phyloP scores from a whole-genome alignment of 1,140 invertebrate genomes.

The Oscheius sp. region DNA sequence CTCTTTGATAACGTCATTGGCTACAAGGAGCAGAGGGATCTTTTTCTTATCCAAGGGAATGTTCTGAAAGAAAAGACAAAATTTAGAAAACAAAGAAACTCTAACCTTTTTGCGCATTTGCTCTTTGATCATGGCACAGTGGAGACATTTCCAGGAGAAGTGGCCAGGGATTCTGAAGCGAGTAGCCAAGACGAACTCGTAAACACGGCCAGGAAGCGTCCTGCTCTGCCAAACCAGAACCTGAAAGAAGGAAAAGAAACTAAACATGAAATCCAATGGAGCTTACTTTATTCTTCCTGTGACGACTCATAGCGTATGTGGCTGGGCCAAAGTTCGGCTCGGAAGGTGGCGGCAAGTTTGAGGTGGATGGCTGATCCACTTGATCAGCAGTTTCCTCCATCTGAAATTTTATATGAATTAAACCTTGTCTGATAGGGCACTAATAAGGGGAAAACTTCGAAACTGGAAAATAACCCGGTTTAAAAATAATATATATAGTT shows the following conservation, averaged over 20 bases:
- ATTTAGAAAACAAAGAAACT: background rate
- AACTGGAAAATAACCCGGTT: too few relatives aligned
- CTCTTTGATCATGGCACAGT: constrained; percentile 17
- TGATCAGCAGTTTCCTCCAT: too few relatives aligned
- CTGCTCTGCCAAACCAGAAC: constrained; percentile 18
- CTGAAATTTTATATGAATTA: too few relatives aligned
- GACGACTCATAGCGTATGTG: constrained; percentile 12
- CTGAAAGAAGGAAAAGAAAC: background rate
- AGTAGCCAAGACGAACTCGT: constrained; percentile 25
- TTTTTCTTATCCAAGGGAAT: background rate
- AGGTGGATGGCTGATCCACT: background rate
- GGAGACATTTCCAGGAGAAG: constrained; percentile 23
- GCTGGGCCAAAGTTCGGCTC: constrained; percentile 11
- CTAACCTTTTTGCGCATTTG: constrained; percentile 14
- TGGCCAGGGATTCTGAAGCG: constrained; percentile 15
- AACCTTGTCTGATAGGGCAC: too few relatives aligned
- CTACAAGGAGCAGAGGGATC: constrained; percentile 22
- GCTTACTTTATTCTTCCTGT: constrained; percentile 15
- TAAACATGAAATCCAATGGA: background rate
- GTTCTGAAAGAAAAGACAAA: background rate
- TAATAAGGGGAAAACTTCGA: too few relatives aligned
- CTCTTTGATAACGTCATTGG: constrained; percentile 35
- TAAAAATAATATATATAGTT: too few relatives aligned
- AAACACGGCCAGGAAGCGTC: constrained; percentile 6
- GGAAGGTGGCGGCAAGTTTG: background rate